Evolutionary conservation across 1,140 invertebrate genomes (phyloP).

Genomic region (Nixonia krombeini): DNA sequence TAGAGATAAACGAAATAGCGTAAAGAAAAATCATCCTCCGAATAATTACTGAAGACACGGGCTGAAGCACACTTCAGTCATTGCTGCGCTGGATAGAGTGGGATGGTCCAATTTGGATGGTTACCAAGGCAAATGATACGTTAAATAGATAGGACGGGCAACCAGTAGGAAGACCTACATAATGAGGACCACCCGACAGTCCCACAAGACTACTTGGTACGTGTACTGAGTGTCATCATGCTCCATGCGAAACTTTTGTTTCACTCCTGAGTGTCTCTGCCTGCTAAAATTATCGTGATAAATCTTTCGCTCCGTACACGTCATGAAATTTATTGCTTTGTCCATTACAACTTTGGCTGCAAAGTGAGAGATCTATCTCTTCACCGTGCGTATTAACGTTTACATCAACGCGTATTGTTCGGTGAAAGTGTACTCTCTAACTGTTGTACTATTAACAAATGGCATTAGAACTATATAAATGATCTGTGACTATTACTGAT

Average conservation of each 20-base stretch:
- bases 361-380: too few species aligned
- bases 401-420: too few species aligned
- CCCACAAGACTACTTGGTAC: slow-evolving; percentile 53
- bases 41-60: slow-evolving; percentile 60
- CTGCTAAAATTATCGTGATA: slow-evolving; percentile 42
- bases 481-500: too few species aligned
- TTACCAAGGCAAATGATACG: slow-evolving; percentile 72
- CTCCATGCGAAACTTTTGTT: slow-evolving; percentile 32
- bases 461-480: too few species aligned
- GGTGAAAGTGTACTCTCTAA: too few species aligned
- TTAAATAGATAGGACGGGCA: slow-evolving; percentile 71
- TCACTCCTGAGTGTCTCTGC: slow-evolving; percentile 4
- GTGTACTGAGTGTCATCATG: slow-evolving; percentile 51
- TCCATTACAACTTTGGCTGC: slow-evolving; percentile 6
- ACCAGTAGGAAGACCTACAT: slow-evolving; percentile 62
- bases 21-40: slow-evolving; percentile 62
- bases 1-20: slow-evolving; percentile 33
- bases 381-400: too few species aligned
- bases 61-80: slow-evolving; percentile 15
- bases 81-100: slow-evolving; percentile 30
- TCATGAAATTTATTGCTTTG: slow-evolving; percentile 26
- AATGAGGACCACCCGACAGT: slow-evolving; percentile 72
- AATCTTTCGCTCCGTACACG: slow-evolving; percentile 17
- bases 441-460: too few species aligned
- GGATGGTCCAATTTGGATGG: slow-evolving; percentile 70